Evolutionary conservation across 2,888 invertebrate species (phyloP), one percentile per base, ranked within the genome.

Genomic region (Ernsta delagoae): DNA sequence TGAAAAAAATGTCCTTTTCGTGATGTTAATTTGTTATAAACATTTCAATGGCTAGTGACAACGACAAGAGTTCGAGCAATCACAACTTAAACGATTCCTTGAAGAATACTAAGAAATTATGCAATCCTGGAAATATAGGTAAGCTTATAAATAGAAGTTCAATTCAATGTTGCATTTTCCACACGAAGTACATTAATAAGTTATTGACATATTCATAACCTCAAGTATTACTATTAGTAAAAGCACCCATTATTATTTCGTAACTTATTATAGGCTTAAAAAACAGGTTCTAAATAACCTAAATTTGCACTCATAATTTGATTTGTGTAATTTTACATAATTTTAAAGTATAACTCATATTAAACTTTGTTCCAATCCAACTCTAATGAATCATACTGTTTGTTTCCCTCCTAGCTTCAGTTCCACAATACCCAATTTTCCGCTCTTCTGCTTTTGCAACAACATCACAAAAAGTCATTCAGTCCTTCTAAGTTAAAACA

Each of bases 11-110:
- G 31, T 31, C 31, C 31, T 31, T 31, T 31, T 31, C 43, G 50
- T 54, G 31, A 70, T 70, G 64, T 64, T 59, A 59, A 56, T 70
- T 59, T 64, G 45, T 59, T 54, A 60, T 73, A 78, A 74, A 83
- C 80, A 79, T 86, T 90, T 89, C 91, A 88, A 93, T 93, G 92
- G 92, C 92, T 86, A 92, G 90, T 93, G 93, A 93, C 88, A 90
- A 85, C 87, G 90, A 91, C 79, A 92, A 90, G 90, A 88, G 85
- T 92, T 90, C 85, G 76, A 86, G 83, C 86, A 89, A 86, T 89
- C 88, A 86, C 75, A 91, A 89, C 83, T 90, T 89, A 75, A 89
- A 91, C 79, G 90, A 89, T 78, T 89, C 89, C 71, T 65, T 90
- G 77, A 93, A 87, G 78, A 86, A 77, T 79, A 86, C 77, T 77